phyloP scores from a whole-genome alignment of 2,888 invertebrate species.

The Galerucella nymphaeae region DNA sequence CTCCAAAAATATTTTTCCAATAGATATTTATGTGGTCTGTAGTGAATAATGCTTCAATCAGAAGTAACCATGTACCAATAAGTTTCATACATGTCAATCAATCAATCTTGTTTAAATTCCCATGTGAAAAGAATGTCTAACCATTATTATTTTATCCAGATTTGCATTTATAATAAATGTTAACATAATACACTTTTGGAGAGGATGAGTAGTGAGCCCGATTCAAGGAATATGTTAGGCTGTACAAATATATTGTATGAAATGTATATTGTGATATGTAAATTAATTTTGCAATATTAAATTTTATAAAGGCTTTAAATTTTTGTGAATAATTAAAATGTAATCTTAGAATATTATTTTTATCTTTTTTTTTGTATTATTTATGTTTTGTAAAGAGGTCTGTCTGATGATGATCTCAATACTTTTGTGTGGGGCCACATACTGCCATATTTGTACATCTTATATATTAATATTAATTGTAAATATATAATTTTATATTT shows the following conservation, averaged over 20 bases:
- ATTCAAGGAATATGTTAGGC: constrained; percentile 23
- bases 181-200: background rate
- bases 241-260: constrained; percentile 46
- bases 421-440: constrained; percentile 48
- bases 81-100: too few relatives aligned
- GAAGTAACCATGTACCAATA: too few relatives aligned
- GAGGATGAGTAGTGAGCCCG: constrained; percentile 15
- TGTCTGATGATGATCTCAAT: constrained; percentile 51
- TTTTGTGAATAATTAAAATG: constrained; percentile 47
- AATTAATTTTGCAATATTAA: constrained; percentile 53
- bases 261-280: constrained; percentile 59
- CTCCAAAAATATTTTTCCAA: background rate
- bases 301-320: constrained; percentile 58
- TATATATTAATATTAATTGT: constrained; percentile 50
- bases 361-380: constrained; percentile 43
- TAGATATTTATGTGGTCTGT: background rate
- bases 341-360: constrained; percentile 41
- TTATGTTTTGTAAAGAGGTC: constrained; percentile 46
- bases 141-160: too few relatives aligned
- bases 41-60: too few relatives aligned
- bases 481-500: constrained; percentile 52
- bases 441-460: constrained; percentile 54
- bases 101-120: too few relatives aligned
- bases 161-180: too few relatives aligned
- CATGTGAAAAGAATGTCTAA: too few relatives aligned